These are phyloP conservation scores for Indicator indicator DNA, from an alignment of 2,113 vertebrate genomes.

Conservation along the genomic window DNA sequence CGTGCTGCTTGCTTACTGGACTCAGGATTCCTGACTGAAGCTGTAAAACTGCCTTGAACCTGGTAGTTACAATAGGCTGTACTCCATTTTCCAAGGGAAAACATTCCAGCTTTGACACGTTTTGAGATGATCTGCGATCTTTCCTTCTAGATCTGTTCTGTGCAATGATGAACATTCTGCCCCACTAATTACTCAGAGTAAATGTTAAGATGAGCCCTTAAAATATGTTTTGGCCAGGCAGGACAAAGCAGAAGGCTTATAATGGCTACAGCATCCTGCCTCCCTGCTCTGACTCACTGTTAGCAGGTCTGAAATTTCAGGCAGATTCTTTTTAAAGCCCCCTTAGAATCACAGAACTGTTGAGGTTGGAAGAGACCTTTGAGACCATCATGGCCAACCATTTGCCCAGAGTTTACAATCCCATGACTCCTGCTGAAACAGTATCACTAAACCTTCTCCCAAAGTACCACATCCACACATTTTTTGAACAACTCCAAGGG, in stretches of 20 bases:
- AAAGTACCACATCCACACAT: too few relatives aligned
- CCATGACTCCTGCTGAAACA: too few relatives aligned
- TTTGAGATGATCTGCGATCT: not conserved
- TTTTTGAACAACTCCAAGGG: too few relatives aligned
- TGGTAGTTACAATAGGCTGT: not conserved
- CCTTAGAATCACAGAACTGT: not conserved
- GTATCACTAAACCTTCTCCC: too few relatives aligned
- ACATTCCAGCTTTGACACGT: not conserved
- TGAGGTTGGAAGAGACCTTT: too few relatives aligned
- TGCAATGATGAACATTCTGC: not conserved
- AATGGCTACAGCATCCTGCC: not conserved
- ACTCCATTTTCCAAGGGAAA: not conserved
- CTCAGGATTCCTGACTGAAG: not conserved
- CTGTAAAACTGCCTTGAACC: not conserved
- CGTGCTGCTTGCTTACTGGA: not conserved
- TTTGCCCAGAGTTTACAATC: too few relatives aligned
- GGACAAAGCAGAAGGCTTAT: not conserved
- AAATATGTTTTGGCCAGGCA: not conserved
- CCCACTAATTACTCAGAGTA: not conserved
- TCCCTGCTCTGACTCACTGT: not conserved
- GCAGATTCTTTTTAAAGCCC: not conserved
- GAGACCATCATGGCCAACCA: too few relatives aligned
- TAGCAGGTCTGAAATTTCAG: not conserved
- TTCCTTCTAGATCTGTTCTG: not conserved
- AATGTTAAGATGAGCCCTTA: not conserved